Conservation (phyloP, 2,888 invertebrate species). For the Pandemis cinnamomeana region DNA sequence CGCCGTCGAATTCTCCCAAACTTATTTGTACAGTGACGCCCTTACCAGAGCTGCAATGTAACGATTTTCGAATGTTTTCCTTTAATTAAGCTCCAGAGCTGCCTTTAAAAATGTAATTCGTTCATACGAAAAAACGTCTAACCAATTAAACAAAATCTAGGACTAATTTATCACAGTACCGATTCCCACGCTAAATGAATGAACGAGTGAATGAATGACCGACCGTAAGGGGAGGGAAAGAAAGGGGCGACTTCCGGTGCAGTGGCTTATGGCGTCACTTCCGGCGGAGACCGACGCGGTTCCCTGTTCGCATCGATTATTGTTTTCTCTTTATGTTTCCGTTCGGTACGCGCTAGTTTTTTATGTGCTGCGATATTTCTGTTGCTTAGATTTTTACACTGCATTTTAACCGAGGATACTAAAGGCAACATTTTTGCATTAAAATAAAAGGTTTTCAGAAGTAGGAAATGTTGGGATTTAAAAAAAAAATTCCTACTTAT, state of each 20-base stretch:
- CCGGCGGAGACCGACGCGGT: conserved; percentile 77
- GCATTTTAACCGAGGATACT: no score
- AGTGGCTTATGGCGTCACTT: conserved; percentile 74
- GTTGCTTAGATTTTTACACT: neutral
- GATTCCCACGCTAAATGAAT: conserved; percentile 75
- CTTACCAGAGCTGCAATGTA: no score
- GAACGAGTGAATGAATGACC: conserved; percentile 45
- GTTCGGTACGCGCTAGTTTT: conserved; percentile 47
- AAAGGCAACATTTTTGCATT: no score
- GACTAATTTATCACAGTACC: neutral
- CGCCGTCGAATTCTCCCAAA: no score
- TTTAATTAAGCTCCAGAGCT: no score
- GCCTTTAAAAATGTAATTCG: no score
- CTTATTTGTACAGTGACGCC: no score
- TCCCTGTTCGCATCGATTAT: conserved; percentile 77
- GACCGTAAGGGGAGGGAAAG: conserved; percentile 55
- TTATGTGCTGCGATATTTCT: conserved; percentile 6
- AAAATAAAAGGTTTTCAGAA: no score
- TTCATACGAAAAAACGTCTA: neutral
- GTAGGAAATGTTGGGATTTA: no score
- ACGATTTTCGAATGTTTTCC: no score
- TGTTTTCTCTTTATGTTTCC: conserved; percentile 79
- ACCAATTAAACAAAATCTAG: neutral
- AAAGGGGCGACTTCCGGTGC: conserved; percentile 80
- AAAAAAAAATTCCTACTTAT: no score